A percentile compares a stretch with the other conserved stretches of the same genome.
These are phyloP conservation scores for Ephestia elutella DNA, from an alignment of 1,140 invertebrate species.

Conservation along the genomic window DNA sequence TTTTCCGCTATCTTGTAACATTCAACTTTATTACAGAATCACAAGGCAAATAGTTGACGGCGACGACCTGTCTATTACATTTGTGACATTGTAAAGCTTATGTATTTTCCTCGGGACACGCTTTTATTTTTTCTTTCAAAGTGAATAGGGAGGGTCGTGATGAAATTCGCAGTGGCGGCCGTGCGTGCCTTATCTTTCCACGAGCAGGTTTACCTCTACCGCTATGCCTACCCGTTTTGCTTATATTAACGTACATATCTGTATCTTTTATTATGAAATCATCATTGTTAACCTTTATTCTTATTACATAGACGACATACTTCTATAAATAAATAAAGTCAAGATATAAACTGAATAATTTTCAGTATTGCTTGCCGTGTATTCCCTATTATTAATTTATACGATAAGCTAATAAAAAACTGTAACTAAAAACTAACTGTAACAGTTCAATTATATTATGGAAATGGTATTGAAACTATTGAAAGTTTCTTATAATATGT, in stretches of 20 bases:
- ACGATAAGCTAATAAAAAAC: too few species aligned
- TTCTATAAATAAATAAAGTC: too few species aligned
- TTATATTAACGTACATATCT: constrained; percentile 1
- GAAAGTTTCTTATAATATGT: too few species aligned
- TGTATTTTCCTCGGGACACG: constrained; percentile 9
- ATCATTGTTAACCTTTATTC: not conserved
- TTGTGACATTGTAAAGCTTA: constrained; percentile 10
- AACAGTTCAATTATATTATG: too few species aligned
- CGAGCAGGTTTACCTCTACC: constrained; percentile 25
- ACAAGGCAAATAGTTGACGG: not conserved
- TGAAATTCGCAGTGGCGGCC: constrained; percentile 43
- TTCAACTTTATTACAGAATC: not conserved
- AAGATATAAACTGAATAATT: too few species aligned
- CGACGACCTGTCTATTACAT: constrained; percentile 10
- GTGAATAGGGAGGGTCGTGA: constrained; percentile 41
- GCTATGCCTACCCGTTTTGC: constrained; percentile 26
- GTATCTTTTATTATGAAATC: not conserved
- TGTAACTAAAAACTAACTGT: too few species aligned
- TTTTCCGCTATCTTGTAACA: not conserved
- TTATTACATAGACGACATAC: too few species aligned
- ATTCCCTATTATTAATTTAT: too few species aligned
- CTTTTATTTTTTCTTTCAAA: constrained; percentile 30
- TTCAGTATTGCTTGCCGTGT: too few species aligned
- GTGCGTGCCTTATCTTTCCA: constrained; percentile 58
- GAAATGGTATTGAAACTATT: too few species aligned